These are phyloP conservation scores for Hyles vespertilio DNA, from an alignment of 1,140 invertebrate species.

Conservation along the genomic window DNA sequence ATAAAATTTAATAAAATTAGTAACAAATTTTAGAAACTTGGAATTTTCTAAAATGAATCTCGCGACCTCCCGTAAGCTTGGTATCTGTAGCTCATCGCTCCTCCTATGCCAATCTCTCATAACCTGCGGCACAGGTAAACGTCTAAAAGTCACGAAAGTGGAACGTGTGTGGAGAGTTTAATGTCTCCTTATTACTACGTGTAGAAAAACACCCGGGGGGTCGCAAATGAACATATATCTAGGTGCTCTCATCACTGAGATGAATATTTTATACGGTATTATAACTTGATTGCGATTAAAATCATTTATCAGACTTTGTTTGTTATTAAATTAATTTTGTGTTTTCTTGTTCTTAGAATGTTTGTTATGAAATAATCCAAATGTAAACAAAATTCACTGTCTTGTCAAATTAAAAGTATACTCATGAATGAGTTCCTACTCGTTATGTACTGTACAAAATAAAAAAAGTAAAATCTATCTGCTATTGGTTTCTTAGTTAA, in stretches of 20 bases:
- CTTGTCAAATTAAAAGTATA: too few species aligned
- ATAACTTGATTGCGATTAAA: conserved; percentile 3
- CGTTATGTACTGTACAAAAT: too few species aligned
- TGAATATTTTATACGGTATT: conserved; percentile 22
- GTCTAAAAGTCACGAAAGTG: conserved; percentile 59
- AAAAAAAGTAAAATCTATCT: too few species aligned
- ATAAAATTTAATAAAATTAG: too few species aligned
- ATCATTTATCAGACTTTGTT: background rate
- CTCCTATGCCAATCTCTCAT: background rate
- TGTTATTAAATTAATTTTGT: background rate
- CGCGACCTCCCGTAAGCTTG: too few species aligned
- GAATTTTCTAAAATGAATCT: too few species aligned
- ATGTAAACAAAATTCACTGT: too few species aligned
- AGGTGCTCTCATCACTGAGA: conserved; percentile 19
- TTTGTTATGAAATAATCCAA: too few species aligned
- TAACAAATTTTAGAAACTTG: too few species aligned
- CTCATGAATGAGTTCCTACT: too few species aligned
- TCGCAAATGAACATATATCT: conserved; percentile 29
- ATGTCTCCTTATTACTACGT: conserved; percentile 51
- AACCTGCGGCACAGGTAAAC: conserved; percentile 21
- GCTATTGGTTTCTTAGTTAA: too few species aligned
- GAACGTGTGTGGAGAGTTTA: conserved; percentile 62
- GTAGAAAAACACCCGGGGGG: conserved; percentile 41
- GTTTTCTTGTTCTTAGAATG: background rate
- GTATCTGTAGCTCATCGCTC: too few species aligned